phyloP scores from a whole-genome alignment of 2,113 vertebrate species.

The Labrus mixtus region DNA sequence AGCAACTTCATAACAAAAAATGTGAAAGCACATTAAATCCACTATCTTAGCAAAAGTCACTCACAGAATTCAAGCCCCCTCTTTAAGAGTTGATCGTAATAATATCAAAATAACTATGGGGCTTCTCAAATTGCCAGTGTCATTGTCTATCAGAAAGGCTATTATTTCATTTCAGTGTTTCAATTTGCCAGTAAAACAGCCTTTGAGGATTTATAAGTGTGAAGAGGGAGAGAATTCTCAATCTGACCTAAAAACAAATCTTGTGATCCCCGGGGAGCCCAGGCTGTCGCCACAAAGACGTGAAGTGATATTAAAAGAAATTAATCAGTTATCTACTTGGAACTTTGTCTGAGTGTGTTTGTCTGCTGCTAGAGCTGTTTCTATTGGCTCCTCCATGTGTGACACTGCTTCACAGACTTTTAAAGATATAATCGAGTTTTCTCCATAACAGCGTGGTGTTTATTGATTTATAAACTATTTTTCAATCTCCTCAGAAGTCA shows the following conservation, averaged over 20 bases:
- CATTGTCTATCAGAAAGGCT: slow-evolving; percentile 40
- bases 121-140: slow-evolving; percentile 20
- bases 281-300: neutral
- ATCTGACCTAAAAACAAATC: slow-evolving; percentile 52
- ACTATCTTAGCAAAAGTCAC: slow-evolving; percentile 9
- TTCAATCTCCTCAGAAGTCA: neutral
- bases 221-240: slow-evolving; percentile 18
- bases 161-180: slow-evolving; percentile 5
- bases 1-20: slow-evolving; percentile 34
- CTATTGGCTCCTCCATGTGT: slow-evolving; percentile 5
- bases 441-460: slow-evolving; percentile 13
- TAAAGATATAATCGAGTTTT: slow-evolving; percentile 26
- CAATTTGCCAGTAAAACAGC: slow-evolving; percentile 10
- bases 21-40: neutral
- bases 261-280: slow-evolving; percentile 19
- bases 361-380: slow-evolving; percentile 4
- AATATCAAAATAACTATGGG: slow-evolving; percentile 7
- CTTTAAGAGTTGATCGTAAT: slow-evolving; percentile 29
- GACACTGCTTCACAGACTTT: slow-evolving; percentile 1
- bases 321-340: slow-evolving; percentile 26
- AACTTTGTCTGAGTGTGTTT: slow-evolving; percentile 27
- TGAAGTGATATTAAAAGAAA: slow-evolving; percentile 42
- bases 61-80: slow-evolving; percentile 9
- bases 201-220: slow-evolving; percentile 16
- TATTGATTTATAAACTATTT: slow-evolving; percentile 38